Conservation (phyloP, 2,888 invertebrate genomes). For the Luperina nickerlii region DNA sequence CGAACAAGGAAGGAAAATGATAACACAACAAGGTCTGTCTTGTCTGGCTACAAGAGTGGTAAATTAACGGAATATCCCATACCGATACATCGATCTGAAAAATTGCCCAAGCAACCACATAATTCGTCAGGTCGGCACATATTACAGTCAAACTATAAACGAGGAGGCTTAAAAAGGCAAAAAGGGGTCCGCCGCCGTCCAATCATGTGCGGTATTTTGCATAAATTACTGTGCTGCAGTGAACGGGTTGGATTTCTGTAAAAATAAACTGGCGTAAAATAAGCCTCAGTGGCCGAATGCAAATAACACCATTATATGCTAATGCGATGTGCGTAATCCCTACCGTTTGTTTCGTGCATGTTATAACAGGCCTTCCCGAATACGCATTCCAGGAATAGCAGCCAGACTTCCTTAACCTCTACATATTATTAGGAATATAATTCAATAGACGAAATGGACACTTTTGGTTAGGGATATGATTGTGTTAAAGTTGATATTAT, state of each 20-base stretch:
- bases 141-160: constrained; percentile 75
- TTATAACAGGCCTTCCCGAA: constrained; percentile 76
- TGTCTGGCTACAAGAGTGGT: constrained; percentile 10
- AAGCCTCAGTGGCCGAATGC: constrained; percentile 83
- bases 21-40: constrained; percentile 24
- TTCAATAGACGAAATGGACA: constrained; percentile 43
- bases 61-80: constrained; percentile 46
- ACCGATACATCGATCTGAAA: constrained; percentile 47
- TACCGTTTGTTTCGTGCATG: constrained; percentile 79
- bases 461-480: constrained; percentile 12
- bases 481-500: background rate
- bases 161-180: constrained; percentile 73
- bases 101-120: constrained; percentile 66
- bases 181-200: constrained; percentile 78
- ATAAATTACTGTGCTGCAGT: constrained; percentile 85
- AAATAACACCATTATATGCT: constrained; percentile 89
- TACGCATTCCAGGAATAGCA: constrained; percentile 78
- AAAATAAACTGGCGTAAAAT: constrained; percentile 87
- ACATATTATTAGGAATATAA: constrained; percentile 53
- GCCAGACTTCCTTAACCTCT: constrained; percentile 71
- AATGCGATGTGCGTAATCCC: constrained; percentile 86
- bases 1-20: constrained; percentile 48
- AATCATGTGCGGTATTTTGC: constrained; percentile 87
- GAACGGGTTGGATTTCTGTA: constrained; percentile 83
- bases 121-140: constrained; percentile 70